phyloP scores from a whole-genome alignment of 92 coral and sea anemone species.

The Montipora capitata region DNA sequence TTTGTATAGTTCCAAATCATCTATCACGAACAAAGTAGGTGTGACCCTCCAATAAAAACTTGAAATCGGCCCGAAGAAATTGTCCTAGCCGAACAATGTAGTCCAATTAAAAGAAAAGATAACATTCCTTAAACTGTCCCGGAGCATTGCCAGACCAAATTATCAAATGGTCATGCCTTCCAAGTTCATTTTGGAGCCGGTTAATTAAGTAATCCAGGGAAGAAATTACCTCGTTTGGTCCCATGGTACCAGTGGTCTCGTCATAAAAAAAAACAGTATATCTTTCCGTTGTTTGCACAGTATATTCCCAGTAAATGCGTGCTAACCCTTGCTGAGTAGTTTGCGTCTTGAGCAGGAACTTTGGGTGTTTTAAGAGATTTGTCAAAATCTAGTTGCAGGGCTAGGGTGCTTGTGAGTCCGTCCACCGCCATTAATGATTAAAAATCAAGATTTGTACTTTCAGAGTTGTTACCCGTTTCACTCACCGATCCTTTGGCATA shows the following conservation, averaged over 20 bases:
- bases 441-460: background rate
- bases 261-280: conserved; percentile 27
- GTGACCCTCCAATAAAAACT: conserved; percentile 59
- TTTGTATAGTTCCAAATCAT: conserved; percentile 33
- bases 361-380: conserved; percentile 4
- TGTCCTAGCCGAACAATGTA: background rate
- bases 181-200: background rate
- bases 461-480: background rate
- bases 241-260: conserved; percentile 11
- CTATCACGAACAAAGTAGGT: conserved; percentile 48
- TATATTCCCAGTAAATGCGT: background rate
- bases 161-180: conserved; percentile 23
- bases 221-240: conserved; percentile 44
- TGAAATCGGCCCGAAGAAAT: conserved; percentile 18
- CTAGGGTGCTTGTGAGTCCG: background rate
- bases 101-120: conserved; percentile 9
- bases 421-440: background rate
- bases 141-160: conserved; percentile 37
- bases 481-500: background rate
- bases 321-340: background rate
- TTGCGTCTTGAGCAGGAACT: conserved; percentile 1
- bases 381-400: background rate
- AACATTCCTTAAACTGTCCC: conserved; percentile 7
- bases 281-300: conserved; percentile 15
- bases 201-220: conserved; percentile 15